Evolutionary conservation across 2,888 invertebrate genomes (phyloP).

Genomic region (Altica lythri): DNA sequence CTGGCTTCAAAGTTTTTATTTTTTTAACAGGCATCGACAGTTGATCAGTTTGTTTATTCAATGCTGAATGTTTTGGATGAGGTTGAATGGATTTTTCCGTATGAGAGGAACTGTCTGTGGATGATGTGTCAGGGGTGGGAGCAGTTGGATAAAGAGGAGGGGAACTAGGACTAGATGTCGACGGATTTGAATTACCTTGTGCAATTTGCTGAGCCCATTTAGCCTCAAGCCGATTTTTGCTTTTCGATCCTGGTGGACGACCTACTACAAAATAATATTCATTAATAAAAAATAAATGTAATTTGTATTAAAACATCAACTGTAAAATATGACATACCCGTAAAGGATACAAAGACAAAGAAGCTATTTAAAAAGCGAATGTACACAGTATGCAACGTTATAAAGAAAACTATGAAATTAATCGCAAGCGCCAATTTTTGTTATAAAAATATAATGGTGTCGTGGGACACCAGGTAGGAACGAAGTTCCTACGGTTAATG

Average conservation of each 20-base stretch:
- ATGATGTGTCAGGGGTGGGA: constrained; percentile 34
- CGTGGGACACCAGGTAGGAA: too few relatives aligned
- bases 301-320: too few relatives aligned
- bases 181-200: constrained; percentile 49
- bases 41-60: constrained; percentile 13
- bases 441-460: too few relatives aligned
- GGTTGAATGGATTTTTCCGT: constrained; percentile 29
- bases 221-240: constrained; percentile 47
- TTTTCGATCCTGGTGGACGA: constrained; percentile 57
- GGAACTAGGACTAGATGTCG: constrained; percentile 27
- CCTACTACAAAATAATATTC: constrained; percentile 54
- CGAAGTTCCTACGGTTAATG: too few relatives aligned
- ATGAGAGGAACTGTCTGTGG: constrained; percentile 29
- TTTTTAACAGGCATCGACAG: constrained; percentile 37
- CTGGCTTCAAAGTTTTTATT: constrained; percentile 44
- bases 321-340: too few relatives aligned
- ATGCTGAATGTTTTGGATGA: neutral
- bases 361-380: too few relatives aligned
- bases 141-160: constrained; percentile 26
- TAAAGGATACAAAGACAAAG: too few relatives aligned
- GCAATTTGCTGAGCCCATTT: constrained; percentile 52
- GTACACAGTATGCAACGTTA: too few relatives aligned
- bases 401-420: too few relatives aligned
- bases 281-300: too few relatives aligned
- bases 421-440: too few relatives aligned